Percentiles rank a stretch among this genome's conserved stretches.
Evolutionary conservation across 2,888 invertebrate genomes (phyloP).

Genomic region (Monopis laevigella): DNA sequence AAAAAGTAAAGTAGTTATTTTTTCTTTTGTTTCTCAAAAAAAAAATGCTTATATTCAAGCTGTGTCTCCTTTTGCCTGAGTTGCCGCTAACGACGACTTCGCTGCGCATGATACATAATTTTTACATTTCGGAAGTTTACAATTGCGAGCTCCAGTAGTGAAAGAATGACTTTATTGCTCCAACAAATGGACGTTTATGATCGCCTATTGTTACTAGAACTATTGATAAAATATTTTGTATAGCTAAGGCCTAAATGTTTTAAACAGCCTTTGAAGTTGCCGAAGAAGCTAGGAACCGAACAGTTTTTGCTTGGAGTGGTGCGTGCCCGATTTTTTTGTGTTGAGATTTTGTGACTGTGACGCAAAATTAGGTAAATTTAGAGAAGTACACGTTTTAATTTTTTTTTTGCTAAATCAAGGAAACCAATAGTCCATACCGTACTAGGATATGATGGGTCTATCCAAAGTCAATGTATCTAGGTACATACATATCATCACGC

Average conservation of each 20-base stretch:
- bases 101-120: constrained; percentile 25
- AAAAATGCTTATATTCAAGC: no score
- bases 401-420: no score
- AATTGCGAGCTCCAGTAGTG: constrained; percentile 51
- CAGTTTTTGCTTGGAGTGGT: constrained; percentile 23
- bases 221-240: constrained; percentile 17
- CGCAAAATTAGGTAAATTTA: no score
- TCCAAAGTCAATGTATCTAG: no score
- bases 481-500: no score
- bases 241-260: constrained; percentile 15
- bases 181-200: constrained; percentile 51
- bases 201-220: constrained; percentile 30
- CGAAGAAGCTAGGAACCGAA: not conserved
- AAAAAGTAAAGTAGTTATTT: no score
- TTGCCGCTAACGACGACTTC: constrained; percentile 45
- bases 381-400: no score
- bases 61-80: not conserved
- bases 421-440: no score
- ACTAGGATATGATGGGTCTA: no score
- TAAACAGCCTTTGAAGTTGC: no score
- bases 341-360: no score
- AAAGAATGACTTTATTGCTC: constrained; percentile 52
- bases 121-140: constrained; percentile 57
- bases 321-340: constrained; percentile 29
- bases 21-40: no score